phyloP scores from a whole-genome alignment of 35 echinoderm and acorn worm genomes.

The Hemicentrotus pulcherrimus region DNA sequence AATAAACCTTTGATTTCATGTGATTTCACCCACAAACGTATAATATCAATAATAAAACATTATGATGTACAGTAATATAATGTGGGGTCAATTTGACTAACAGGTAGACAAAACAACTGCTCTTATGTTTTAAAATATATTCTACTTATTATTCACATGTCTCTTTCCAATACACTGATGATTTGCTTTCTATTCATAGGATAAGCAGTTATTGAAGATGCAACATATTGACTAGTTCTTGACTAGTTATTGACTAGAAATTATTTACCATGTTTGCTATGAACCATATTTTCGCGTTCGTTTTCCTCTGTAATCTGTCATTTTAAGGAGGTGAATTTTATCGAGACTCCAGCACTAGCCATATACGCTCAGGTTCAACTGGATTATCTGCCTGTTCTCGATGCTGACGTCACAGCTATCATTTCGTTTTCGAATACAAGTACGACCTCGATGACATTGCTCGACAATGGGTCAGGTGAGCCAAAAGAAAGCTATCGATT shows the following conservation, averaged over 20 bases:
- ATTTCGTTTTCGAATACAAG: neutral
- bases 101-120: neutral
- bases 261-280: too few relatives aligned
- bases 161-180: too few relatives aligned
- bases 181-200: too few relatives aligned
- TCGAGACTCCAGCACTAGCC: neutral
- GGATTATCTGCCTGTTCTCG: neutral
- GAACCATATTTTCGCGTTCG: too few relatives aligned
- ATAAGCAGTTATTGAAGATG: too few relatives aligned
- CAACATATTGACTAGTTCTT: neutral
- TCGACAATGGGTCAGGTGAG: slow-evolving; percentile 29
- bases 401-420: slow-evolving; percentile 23
- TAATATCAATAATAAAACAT: too few relatives aligned
- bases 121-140: neutral
- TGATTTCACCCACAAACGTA: too few relatives aligned
- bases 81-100: neutral
- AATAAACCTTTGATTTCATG: too few relatives aligned
- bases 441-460: neutral
- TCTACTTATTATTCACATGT: too few relatives aligned
- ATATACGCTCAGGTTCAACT: slow-evolving; percentile 1
- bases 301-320: neutral
- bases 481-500: neutral
- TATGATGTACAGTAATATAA: too few relatives aligned
- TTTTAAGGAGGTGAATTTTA: neutral
- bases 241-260: neutral